These are phyloP conservation scores for Gnathonemus echidnorhynchus DNA, from an alignment of 2,113 vertebrate species.

Conservation along the genomic window DNA sequence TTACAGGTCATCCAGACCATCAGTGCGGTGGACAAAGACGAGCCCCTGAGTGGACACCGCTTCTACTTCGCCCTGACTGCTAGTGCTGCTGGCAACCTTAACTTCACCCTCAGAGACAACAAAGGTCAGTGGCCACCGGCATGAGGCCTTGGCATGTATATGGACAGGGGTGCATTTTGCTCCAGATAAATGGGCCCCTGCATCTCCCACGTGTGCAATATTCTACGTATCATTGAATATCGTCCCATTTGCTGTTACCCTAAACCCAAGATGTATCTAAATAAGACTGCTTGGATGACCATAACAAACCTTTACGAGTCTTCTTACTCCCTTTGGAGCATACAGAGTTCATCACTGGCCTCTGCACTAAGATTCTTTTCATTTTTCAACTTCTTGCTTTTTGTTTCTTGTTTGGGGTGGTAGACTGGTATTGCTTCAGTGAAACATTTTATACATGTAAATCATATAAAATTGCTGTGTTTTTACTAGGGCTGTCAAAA, in stretches of 20 bases:
- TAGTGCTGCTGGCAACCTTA: conserved; percentile 74
- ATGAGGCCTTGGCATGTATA: background rate
- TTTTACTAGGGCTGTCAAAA: too few relatives aligned
- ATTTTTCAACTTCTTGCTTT: background rate
- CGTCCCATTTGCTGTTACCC: background rate
- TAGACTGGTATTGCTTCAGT: background rate
- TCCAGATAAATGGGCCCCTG: background rate
- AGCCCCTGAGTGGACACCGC: conserved; percentile 80
- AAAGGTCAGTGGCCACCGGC: conserved; percentile 65
- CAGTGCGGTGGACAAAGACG: conserved; percentile 87
- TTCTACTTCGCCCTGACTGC: conserved; percentile 81
- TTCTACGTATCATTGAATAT: background rate
- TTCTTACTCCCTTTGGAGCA: background rate
- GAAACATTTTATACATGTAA: background rate
- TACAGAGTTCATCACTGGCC: background rate
- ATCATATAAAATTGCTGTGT: background rate
- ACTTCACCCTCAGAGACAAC: conserved; percentile 91
- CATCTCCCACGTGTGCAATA: background rate
- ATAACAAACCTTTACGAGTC: background rate
- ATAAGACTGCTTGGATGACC: background rate
- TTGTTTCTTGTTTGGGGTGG: background rate
- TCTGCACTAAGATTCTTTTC: background rate
- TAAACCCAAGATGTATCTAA: background rate
- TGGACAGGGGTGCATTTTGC: background rate
- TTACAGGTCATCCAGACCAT: conserved; percentile 89